Evolutionary conservation across 2,113 vertebrate genomes (phyloP), one percentile per base, ranked within the genome.

Genomic region (Cyrtonyx montezumae): DNA sequence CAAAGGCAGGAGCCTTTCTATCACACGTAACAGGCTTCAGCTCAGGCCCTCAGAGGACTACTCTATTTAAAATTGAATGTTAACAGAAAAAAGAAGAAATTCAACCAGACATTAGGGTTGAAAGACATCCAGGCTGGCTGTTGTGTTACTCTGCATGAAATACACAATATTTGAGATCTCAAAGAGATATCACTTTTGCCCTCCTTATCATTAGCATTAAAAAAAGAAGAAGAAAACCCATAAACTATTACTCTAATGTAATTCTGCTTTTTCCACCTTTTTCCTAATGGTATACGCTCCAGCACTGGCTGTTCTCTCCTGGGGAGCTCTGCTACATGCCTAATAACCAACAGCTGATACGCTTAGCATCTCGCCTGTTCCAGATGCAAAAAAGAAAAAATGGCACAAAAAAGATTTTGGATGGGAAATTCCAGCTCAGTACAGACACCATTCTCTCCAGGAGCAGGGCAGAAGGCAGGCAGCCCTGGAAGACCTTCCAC

Each of bases 141-240:
- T 36, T 85, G 40, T 21, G 56, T 21, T 53, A 40, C 45, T 71
- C 63, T 21, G 12, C 34, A 65, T 23, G 45, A 87, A 80, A 65
- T 23, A 63, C 32, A 4, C 8, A 23, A 10, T 53, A 63, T 45
- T 26, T 30, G 42, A 90, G 53, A 46, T 69, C 49, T 55, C 26
- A 66, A 49, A 76, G 86, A 90, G 45, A 61, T 48, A 23, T 11
- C 70, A 28, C 43, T 78, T 79, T 59, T 69, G 46, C 25, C 15
- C 21, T 79, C n/a, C 36, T 87, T 59, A 75, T 67, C 55, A 74
- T 43, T 59, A 90, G n/a, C 11, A 61, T 20, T 65, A 59, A 37
- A 1, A 0, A 70, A 49, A 13, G 22, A 25, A 25, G 25, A 42
- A 1, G 17, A 23, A 0, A 70, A 11, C 55, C 16, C 30, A n/a